These are phyloP conservation scores for Episyrphus balteatus DNA, from an alignment of 1,140 invertebrate species.

Conservation along the genomic window DNA sequence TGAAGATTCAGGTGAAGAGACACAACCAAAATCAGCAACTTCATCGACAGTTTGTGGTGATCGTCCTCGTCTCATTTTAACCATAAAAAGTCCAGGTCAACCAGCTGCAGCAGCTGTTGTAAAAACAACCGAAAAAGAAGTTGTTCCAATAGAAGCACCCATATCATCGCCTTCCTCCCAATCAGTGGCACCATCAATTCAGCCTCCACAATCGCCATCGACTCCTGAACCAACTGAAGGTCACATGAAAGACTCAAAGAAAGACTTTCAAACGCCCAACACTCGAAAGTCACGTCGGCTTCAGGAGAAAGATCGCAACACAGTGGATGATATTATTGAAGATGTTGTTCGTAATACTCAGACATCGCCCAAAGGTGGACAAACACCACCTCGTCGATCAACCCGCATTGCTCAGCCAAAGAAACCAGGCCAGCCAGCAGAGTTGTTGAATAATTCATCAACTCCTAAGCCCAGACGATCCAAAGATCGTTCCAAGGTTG, in stretches of 20 bases:
- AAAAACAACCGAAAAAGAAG: conserved; percentile 3
- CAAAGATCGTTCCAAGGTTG: conserved; percentile 36
- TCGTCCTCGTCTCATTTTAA: conserved; percentile 62
- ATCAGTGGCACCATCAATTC: conserved; percentile 9
- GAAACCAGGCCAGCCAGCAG: conserved; percentile 8
- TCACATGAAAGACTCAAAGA: conserved; percentile 40
- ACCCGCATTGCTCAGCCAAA: conserved; percentile 17
- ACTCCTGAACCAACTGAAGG: background rate
- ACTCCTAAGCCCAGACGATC: conserved; percentile 45
- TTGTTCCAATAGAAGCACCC: conserved; percentile 1
- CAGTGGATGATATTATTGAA: conserved; percentile 76
- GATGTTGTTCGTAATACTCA: conserved; percentile 61
- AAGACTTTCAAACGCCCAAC: conserved; percentile 52
- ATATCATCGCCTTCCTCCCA: conserved; percentile 11
- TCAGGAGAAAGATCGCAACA: conserved; percentile 66
- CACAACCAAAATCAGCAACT: conserved; percentile 2
- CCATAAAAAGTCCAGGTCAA: conserved; percentile 58
- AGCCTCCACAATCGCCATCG: conserved; percentile 1
- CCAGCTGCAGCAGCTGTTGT: conserved; percentile 6
- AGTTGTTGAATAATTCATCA: conserved; percentile 8
- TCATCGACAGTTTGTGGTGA: conserved; percentile 33
- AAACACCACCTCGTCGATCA: conserved; percentile 26
- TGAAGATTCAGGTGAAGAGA: conserved; percentile 67
- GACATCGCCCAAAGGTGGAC: conserved; percentile 29
- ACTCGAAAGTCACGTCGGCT: conserved; percentile 69